Evolutionary conservation across 1,140 invertebrate genomes (phyloP), one percentile per base, ranked within the genome.

Genomic region (Pseudomyrmex dendroicus): DNA sequence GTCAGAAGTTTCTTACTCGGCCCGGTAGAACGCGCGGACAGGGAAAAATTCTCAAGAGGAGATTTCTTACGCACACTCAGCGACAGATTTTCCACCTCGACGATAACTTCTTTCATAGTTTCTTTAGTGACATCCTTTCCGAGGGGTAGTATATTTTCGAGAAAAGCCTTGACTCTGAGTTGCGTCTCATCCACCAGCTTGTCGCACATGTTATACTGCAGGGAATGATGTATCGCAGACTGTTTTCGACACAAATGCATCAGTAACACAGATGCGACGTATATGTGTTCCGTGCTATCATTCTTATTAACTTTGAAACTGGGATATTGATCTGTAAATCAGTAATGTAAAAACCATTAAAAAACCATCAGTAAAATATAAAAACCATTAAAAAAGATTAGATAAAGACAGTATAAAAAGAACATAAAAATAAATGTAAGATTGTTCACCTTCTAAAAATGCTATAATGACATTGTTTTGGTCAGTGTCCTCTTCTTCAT

Each of bases 91-190:
- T 82, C 87, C 8, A 83, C 66, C 67, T 91, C 86, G 20, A 57
- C 2, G 13, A 92, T 93, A 48, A 86, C 90, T 73, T 86, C 82
- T 15, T 35, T 85, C 4, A 94, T 64, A 25, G 88, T 85, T 10
- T 94, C 90, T 7, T 17, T 82, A 0, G 92, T 93, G n/a, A 94
- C 68, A 15, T 89, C 80, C 63, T 89, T 91, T n/a, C 91, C 92
- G 63, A 91, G 86, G 1, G 92, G 90, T 12, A 94, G 87, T 5
- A 92, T 44, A 2, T 84, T 86, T 84, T 94, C 93, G 1, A 94
- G 84, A 76, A 94, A 94, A n/a, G 87, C 67, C 91, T 94, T 94
- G 68, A 94, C 92, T 74, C 90, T 91, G 8, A 93, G 64, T 86
- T 94, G 93, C 0, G 90, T 91, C 50, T 94, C 92, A 20, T 92